Conservation (phyloP, 2,888 invertebrate genomes). For the Temnothorax rugatulus region DNA sequence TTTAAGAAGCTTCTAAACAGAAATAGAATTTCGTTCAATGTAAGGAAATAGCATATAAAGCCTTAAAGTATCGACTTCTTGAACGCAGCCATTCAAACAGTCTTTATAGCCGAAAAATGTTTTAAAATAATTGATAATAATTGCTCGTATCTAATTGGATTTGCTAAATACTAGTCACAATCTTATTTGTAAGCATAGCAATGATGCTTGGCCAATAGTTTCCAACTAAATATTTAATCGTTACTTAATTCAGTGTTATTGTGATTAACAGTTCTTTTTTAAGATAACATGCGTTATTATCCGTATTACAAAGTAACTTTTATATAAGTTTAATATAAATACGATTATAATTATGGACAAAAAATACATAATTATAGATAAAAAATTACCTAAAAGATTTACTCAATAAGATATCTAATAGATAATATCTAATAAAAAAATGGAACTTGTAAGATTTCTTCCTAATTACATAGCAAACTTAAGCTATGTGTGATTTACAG, state of each 20-base stretch:
- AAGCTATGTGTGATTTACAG: slow-evolving; percentile 82
- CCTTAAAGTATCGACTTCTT: slow-evolving; percentile 62
- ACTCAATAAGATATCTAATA: slow-evolving; percentile 59
- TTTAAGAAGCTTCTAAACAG: slow-evolving; percentile 66
- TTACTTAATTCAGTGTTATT: slow-evolving; percentile 20
- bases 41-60: neutral
- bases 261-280: neutral
- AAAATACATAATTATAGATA: too few species aligned
- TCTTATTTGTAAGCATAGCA: slow-evolving; percentile 8
- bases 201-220: slow-evolving; percentile 22
- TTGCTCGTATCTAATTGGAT: slow-evolving; percentile 28
- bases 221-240: slow-evolving; percentile 15
- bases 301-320: neutral
- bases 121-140: slow-evolving; percentile 49
- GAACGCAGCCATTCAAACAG: slow-evolving; percentile 72
- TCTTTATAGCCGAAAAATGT: slow-evolving; percentile 56
- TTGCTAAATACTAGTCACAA: neutral
- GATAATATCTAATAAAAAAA: slow-evolving; percentile 74
- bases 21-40: neutral
- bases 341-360: neutral
- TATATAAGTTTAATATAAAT: slow-evolving; percentile 35
- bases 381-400: slow-evolving; percentile 67
- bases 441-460: slow-evolving; percentile 64
- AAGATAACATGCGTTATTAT: neutral
- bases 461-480: slow-evolving; percentile 79